Conservation (phyloP, 2,888 invertebrate genomes). For the Ennomos fuscantarius region DNA sequence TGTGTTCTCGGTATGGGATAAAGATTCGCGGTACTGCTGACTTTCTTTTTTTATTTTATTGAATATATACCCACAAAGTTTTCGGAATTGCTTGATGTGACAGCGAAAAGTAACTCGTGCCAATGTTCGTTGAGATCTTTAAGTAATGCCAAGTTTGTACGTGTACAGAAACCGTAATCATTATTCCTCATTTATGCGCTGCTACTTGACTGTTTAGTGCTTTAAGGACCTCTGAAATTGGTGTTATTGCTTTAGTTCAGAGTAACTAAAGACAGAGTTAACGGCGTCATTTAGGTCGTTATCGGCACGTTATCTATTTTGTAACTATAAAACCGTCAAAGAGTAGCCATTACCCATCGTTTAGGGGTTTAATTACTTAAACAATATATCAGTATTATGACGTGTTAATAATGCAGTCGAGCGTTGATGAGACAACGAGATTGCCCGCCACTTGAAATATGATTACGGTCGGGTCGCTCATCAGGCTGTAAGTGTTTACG, state of each 20-base stretch:
- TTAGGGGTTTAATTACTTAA: conserved; percentile 49
- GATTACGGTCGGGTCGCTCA: conserved; percentile 66
- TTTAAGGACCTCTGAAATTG: conserved; percentile 25
- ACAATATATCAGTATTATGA: conserved; percentile 54
- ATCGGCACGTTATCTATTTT: conserved; percentile 27
- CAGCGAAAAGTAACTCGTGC: conserved; percentile 24
- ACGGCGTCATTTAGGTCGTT: conserved; percentile 17
- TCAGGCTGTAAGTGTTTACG: conserved; percentile 71
- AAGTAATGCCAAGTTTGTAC: conserved; percentile 30
- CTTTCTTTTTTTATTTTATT: conserved; percentile 39
- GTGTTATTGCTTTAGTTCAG: conserved; percentile 19
- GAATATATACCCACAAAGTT: conserved; percentile 39
- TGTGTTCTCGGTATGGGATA: conserved; percentile 47
- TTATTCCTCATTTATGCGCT: conserved; percentile 31
- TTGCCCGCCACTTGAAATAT: conserved; percentile 67
- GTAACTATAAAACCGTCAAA: conserved; percentile 44
- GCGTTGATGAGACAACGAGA: conserved; percentile 61
- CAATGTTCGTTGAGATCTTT: conserved; percentile 21
- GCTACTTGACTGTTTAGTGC: conserved; percentile 29
- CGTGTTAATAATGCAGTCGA: conserved; percentile 55
- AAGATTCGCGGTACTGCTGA: conserved; percentile 39
- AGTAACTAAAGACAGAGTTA: conserved; percentile 18
- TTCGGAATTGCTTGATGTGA: conserved; percentile 24
- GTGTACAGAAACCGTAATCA: conserved; percentile 27
- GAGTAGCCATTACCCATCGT: conserved; percentile 34